Evolutionary conservation across 2,888 invertebrate species (phyloP).

Genomic region (Drosophila prolongata): DNA sequence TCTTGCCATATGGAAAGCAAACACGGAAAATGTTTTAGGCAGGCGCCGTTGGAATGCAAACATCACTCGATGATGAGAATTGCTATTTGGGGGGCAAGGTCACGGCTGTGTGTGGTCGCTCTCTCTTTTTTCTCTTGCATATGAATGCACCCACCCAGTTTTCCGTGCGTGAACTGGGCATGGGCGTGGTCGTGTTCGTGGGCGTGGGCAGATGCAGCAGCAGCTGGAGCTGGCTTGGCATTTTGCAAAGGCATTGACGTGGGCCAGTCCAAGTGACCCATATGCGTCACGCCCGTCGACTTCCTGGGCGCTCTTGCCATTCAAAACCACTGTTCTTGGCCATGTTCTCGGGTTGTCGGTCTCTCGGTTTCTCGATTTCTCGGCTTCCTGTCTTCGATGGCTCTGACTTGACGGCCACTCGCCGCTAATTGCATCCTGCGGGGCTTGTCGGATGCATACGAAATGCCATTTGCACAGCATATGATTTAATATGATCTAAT

Average conservation of each 20-base stretch:
- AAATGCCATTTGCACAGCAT: slow-evolving; percentile 17
- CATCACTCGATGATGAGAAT: slow-evolving; percentile 18
- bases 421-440: slow-evolving; percentile 58
- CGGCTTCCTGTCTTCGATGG: slow-evolving; percentile 4
- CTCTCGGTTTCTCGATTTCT: neutral
- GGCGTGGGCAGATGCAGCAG: slow-evolving; percentile 16
- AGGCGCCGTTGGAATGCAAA: slow-evolving; percentile 45
- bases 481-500: slow-evolving; percentile 18
- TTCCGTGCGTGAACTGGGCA: slow-evolving; percentile 12
- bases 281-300: slow-evolving; percentile 39
- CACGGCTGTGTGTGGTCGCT: slow-evolving; percentile 24
- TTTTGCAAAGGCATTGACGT: slow-evolving; percentile 35
- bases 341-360: slow-evolving; percentile 14
- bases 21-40: slow-evolving; percentile 28
- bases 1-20: slow-evolving; percentile 34
- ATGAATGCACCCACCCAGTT: slow-evolving; percentile 1
- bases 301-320: slow-evolving; percentile 13
- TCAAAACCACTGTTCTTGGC: slow-evolving; percentile 29
- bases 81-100: slow-evolving; percentile 59
- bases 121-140: neutral
- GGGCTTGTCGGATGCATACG: slow-evolving; percentile 31
- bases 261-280: slow-evolving; percentile 31
- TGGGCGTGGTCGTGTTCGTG: slow-evolving; percentile 32
- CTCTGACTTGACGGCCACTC: slow-evolving; percentile 45
- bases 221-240: slow-evolving; percentile 27